Evolutionary conservation across 2,888 invertebrate genomes (phyloP).

Genomic region (Geophilus truncorum): DNA sequence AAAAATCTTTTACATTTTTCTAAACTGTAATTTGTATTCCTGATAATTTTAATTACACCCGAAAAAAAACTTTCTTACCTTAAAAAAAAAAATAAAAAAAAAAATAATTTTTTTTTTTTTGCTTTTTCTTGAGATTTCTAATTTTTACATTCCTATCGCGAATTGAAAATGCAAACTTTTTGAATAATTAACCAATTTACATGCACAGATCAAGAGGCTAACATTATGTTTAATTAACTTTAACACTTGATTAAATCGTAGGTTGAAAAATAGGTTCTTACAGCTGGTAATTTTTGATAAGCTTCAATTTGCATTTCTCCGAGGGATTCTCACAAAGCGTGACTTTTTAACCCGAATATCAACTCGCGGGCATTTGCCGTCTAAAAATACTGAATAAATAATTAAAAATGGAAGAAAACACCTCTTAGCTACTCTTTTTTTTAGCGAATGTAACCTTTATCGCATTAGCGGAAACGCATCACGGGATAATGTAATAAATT

Average conservation of each 20-base stretch:
- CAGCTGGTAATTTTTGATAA: not conserved
- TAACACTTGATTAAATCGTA: not conserved
- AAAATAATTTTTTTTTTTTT: not conserved
- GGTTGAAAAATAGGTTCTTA: conserved; percentile 12
- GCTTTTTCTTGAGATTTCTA: no score
- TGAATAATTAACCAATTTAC: conserved; percentile 3
- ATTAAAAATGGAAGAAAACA: not conserved
- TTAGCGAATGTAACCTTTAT: no score
- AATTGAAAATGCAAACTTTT: not conserved
- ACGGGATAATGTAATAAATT: no score
- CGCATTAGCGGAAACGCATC: no score
- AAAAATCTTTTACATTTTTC: not conserved
- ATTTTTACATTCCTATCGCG: not conserved
- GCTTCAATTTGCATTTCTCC: not conserved
- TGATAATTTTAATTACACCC: not conserved
- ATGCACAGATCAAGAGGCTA: not conserved
- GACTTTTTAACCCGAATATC: not conserved
- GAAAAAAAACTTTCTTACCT: not conserved
- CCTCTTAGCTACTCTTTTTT: no score
- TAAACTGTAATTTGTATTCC: not conserved
- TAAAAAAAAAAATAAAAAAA: not conserved
- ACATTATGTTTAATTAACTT: conserved; percentile 2
- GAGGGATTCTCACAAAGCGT: not conserved
- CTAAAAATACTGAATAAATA: not conserved
- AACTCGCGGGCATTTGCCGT: not conserved